phyloP scores from a whole-genome alignment of 2,888 invertebrate species.

The Willowsia nigromaculata region DNA sequence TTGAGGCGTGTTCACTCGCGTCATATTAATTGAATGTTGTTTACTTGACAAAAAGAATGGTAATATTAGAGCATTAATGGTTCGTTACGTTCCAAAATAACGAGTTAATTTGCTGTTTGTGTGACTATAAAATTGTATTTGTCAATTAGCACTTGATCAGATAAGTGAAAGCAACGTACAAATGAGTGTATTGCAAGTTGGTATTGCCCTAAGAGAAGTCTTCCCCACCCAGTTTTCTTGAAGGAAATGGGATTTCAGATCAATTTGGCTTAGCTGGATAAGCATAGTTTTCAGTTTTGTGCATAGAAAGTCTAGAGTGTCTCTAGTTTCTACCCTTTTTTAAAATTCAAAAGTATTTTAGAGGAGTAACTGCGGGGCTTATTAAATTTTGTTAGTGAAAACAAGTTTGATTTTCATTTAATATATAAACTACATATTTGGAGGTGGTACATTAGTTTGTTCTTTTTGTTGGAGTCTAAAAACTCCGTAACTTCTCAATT shows the following conservation, averaged over 20 bases:
- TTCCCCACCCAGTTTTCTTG: not conserved
- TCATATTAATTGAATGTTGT: not conserved
- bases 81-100: slow-evolving; percentile 1
- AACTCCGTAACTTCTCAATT: not conserved
- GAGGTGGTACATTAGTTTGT: no score
- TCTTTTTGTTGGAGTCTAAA: no score
- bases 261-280: no score
- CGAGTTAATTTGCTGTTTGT: slow-evolving; percentile 9
- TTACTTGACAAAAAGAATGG: not conserved
- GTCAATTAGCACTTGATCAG: not conserved
- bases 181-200: no score
- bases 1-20: slow-evolving; percentile 18
- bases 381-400: no score
- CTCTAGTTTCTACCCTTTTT: no score
- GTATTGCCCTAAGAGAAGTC: no score
- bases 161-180: not conserved
- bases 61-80: not conserved
- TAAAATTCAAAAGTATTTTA: no score
- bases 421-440: no score
- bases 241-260: not conserved
- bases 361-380: no score
- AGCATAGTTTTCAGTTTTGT: not conserved
- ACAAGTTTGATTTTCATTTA: no score
- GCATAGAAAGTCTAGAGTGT: not conserved
- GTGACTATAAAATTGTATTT: not conserved